Base-by-base conservation (phyloP, 2,797 vertebrate genomes). In the Nannoperca obscura region DNA sequence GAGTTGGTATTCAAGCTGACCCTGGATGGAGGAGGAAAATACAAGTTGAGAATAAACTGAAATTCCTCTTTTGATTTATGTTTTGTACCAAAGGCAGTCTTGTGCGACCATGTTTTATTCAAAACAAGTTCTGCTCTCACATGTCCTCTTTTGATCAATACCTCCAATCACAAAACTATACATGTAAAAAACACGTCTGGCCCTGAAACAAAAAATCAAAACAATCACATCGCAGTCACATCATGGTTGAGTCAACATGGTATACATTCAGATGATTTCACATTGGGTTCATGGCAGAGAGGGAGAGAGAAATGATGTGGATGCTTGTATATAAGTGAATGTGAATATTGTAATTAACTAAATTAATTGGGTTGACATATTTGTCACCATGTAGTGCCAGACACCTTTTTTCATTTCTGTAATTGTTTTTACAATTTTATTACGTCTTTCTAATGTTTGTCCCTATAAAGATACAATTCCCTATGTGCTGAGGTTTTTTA, bases 51-150 rank as follows among this genome's bases (percentile, higher is more conserved):
- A 82, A 42, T 52, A 68, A 65, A 52, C 27, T 49, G n/a, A 82
- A 70, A 74, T 80, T 74, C 64, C 60, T 74, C 12, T 49, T 76
- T 71, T 89, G 69, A 84, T 81, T 62, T 59, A 59, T 38, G 42
- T 9, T 68, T 78, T 78, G 49, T 78, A 70, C 30, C 32, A 44
- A 74, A 40, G 0, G 17, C 13, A 47, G 34, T 53, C n/a, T 65
- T 76, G 53, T 50, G 68, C 1, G 7, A 20, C 20, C 19, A 22
- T 32, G 13, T 53, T 66, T 58, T 62, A 73, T 76, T 80, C 50
- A 78, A 27, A 17, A 19, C 20, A 40, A 34, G 36, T 63, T 74
- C 3, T 38, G 13, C 58, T 54, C 72, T 66, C 27, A 63, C 7
- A 13, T 50, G 38, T 61, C 32, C 8, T 27, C 32, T 55, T 12